Conservation (phyloP, 2,888 invertebrate genomes). For the Athripsodes cinereus region DNA sequence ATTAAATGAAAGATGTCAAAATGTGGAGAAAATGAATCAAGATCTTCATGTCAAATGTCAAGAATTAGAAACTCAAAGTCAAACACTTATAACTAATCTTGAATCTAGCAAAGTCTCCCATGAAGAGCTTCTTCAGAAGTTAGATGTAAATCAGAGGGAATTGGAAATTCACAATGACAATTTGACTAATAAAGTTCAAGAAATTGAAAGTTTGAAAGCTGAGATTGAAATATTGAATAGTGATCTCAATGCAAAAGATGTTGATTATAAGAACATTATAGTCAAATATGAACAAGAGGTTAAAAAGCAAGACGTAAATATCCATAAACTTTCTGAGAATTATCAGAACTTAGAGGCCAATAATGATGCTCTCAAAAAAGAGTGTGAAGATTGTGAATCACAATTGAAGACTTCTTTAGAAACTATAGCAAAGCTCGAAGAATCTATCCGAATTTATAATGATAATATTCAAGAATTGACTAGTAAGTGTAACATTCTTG, state of each 20-base stretch:
- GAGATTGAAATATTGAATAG: neutral
- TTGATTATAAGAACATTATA: neutral
- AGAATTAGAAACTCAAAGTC: neutral
- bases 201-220: neutral
- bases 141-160: neutral
- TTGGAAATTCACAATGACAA: neutral
- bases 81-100: neutral
- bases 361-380: neutral
- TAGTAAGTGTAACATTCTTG: constrained; percentile 19
- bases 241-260: neutral
- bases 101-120: neutral
- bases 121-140: neutral
- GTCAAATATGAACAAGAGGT: neutral
- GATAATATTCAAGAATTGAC: neutral
- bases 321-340: neutral
- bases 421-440: neutral
- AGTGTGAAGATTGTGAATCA: neutral
- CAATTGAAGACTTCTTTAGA: neutral
- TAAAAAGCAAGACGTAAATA: neutral
- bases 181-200: neutral
- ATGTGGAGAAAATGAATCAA: neutral
- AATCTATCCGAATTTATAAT: neutral
- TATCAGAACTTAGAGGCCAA: neutral
- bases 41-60: neutral
- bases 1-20: neutral